Percentiles rank a stretch among this genome's conserved stretches.
phyloP scores from a whole-genome alignment of 2,797 vertebrate species.

The Synaphobranchus kaupii region DNA sequence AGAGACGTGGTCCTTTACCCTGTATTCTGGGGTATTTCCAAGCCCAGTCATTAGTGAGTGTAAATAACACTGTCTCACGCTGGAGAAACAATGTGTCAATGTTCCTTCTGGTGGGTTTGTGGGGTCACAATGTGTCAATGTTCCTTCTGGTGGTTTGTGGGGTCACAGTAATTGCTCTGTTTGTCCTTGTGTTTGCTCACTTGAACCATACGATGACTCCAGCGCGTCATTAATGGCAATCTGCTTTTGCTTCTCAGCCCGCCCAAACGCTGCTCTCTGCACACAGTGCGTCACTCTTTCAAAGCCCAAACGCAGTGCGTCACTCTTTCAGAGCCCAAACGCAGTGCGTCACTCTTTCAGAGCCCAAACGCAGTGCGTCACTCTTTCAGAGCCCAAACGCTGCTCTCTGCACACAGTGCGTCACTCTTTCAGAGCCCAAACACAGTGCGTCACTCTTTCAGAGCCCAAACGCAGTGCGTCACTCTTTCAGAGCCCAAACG shows the following conservation, averaged over 20 bases:
- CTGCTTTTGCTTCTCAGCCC: neutral
- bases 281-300: neutral
- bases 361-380: too few species aligned
- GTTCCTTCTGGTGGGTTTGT: constrained; percentile 72
- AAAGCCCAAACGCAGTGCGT: too few species aligned
- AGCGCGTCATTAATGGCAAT: constrained; percentile 11
- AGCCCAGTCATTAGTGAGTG: constrained; percentile 75
- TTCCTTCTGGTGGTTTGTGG: constrained; percentile 71
- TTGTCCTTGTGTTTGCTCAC: constrained; percentile 71
- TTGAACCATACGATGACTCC: constrained; percentile 68
- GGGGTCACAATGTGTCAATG: constrained; percentile 71
- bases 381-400: too few species aligned
- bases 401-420: too few species aligned
- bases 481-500: too few species aligned
- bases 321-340: too few species aligned
- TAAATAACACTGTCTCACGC: constrained; percentile 77
- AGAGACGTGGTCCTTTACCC: constrained; percentile 67
- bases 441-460: too few species aligned
- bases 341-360: too few species aligned
- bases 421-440: too few species aligned
- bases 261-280: too few species aligned
- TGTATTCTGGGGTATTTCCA: constrained; percentile 54
- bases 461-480: too few species aligned
- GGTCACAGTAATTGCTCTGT: constrained; percentile 75
- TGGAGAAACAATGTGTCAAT: constrained; percentile 79